A percentile compares a stretch with the other conserved stretches of the same genome.
phyloP scores from a whole-genome alignment of 2,888 invertebrate species.

The Hyalella azteca region DNA sequence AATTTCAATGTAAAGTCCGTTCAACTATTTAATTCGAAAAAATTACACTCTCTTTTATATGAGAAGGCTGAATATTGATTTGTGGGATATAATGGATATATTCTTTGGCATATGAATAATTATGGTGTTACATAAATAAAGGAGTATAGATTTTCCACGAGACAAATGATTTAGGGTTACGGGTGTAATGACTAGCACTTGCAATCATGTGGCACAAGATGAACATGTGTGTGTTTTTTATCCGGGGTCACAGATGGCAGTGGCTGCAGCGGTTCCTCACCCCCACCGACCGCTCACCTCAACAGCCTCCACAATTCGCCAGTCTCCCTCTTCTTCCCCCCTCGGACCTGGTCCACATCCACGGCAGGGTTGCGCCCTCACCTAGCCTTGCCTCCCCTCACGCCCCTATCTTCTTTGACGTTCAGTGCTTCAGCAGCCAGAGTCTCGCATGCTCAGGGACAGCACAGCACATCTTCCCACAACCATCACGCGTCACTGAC shows the following conservation, averaged over 20 bases:
- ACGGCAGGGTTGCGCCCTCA: constrained; percentile 56
- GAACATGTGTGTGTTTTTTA: background rate
- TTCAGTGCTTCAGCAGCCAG: constrained; percentile 51
- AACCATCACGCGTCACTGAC: constrained; percentile 29
- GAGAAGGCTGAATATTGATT: no score
- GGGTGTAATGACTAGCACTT: no score
- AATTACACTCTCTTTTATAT: no score
- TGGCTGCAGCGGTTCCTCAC: background rate
- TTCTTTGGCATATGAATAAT: no score
- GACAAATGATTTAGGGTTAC: no score
- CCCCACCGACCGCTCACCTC: background rate
- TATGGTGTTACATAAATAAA: no score
- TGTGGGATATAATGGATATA: no score
- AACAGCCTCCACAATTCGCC: constrained; percentile 50
- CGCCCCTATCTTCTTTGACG: constrained; percentile 54
- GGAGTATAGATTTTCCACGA: no score
- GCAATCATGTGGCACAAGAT: no score
- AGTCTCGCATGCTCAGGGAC: no score
- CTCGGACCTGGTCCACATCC: constrained; percentile 58
- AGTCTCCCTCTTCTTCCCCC: constrained; percentile 58
- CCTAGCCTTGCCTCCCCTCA: constrained; percentile 55
- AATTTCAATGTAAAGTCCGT: no score
- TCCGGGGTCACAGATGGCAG: background rate
- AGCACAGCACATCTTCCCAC: background rate
- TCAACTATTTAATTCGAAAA: no score